Conservation (phyloP, 2,888 invertebrate species). For the Parascotia fuliginaria region DNA sequence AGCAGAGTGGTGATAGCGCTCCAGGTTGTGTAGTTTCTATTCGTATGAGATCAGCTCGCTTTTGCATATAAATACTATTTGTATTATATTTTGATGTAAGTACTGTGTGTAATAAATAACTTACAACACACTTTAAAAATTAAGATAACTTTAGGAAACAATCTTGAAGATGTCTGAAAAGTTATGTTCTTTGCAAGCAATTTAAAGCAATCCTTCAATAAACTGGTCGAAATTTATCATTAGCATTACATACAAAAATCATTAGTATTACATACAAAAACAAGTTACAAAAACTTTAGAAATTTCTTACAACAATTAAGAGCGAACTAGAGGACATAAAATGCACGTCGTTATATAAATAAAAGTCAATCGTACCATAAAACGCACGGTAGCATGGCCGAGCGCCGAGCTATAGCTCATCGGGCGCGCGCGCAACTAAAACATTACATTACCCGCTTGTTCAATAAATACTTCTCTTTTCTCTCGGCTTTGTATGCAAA, state of each 20-base stretch:
- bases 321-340: constrained; percentile 23
- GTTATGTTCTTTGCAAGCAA: too few species aligned
- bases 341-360: constrained; percentile 36
- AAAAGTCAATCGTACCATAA: constrained; percentile 46
- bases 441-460: constrained; percentile 48
- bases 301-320: constrained; percentile 4
- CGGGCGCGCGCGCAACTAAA: constrained; percentile 46
- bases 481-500: constrained; percentile 69
- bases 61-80: too few species aligned
- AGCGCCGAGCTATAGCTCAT: constrained; percentile 52
- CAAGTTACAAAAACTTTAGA: neutral
- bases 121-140: too few species aligned
- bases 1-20: too few species aligned
- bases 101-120: too few species aligned
- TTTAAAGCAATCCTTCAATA: neutral
- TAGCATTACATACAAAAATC: too few species aligned
- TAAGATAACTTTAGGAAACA: too few species aligned
- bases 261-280: neutral
- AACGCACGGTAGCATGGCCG: constrained; percentile 57
- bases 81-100: too few species aligned
- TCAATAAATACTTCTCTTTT: constrained; percentile 66
- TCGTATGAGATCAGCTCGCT: too few species aligned
- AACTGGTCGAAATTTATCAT: neutral
- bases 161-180: too few species aligned
- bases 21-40: too few species aligned